These are phyloP conservation scores for Girardia tigrina DNA, from an alignment of 2,888 invertebrate species.

Conservation along the genomic window DNA sequence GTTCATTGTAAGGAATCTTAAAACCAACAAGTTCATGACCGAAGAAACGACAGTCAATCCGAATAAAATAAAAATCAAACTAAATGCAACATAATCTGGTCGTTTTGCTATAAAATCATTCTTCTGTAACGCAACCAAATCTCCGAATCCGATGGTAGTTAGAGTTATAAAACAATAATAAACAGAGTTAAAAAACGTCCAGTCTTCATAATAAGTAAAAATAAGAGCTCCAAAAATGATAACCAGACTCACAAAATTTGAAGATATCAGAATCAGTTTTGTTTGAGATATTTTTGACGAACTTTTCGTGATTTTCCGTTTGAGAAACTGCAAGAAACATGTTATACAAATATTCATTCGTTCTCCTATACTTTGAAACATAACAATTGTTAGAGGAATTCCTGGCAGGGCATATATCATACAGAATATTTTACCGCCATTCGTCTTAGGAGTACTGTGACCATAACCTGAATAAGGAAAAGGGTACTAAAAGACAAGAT, in stretches of 20 bases:
- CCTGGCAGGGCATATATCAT: slow-evolving; percentile 71
- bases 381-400: slow-evolving; percentile 83
- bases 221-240: slow-evolving; percentile 86
- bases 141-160: slow-evolving; percentile 91
- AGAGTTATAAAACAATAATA: slow-evolving; percentile 98
- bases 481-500: too few relatives aligned
- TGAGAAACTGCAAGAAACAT: slow-evolving; percentile 80
- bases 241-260: slow-evolving; percentile 72
- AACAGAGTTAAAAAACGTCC: slow-evolving; percentile 74
- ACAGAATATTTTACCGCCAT: slow-evolving; percentile 89
- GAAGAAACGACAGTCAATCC: slow-evolving; percentile 95
- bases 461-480: slow-evolving; percentile 64
- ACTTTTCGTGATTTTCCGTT: slow-evolving; percentile 63
- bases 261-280: slow-evolving; percentile 68
- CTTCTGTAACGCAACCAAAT: slow-evolving; percentile 92
- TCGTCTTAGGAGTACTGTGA: slow-evolving; percentile 88
- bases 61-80: slow-evolving; percentile 88
- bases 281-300: slow-evolving; percentile 64
- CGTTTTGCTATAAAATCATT: slow-evolving; percentile 80
- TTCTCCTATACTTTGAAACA: slow-evolving; percentile 98
- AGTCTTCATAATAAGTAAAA: slow-evolving; percentile 81
- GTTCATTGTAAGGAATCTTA: slow-evolving; percentile 87
- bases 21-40: slow-evolving; percentile 83
- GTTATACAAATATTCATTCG: slow-evolving; percentile 92
- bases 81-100: slow-evolving; percentile 88